Conservation (phyloP, 2,888 invertebrate species). For the Hydropsyche betteni region DNA sequence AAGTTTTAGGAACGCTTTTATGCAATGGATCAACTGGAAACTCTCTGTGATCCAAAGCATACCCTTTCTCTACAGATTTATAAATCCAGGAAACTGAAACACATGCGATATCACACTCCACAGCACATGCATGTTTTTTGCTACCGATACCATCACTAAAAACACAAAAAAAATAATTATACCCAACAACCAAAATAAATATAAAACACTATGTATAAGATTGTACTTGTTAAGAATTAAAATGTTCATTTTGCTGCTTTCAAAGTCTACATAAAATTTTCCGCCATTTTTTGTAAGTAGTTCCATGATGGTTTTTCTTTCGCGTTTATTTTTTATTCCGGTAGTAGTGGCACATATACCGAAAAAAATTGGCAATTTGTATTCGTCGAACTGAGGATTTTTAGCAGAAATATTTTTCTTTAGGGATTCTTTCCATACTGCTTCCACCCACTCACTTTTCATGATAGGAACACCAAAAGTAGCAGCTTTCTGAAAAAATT, state of each 20-base stretch:
- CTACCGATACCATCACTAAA: slow-evolving; percentile 71
- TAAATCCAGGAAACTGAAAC: slow-evolving; percentile 81
- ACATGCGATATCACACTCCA: slow-evolving; percentile 69
- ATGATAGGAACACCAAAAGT: slow-evolving; percentile 76
- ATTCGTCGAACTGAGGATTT: slow-evolving; percentile 70
- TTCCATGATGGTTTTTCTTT: slow-evolving; percentile 72
- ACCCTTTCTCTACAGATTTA: slow-evolving; percentile 78
- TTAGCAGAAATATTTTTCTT: slow-evolving; percentile 69
- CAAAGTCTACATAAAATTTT: slow-evolving; percentile 65
- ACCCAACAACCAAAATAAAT: not conserved
- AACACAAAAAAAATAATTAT: slow-evolving; percentile 27
- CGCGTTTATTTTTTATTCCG: slow-evolving; percentile 68
- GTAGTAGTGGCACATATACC: slow-evolving; percentile 83
- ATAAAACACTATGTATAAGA: not conserved
- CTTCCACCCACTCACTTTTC: slow-evolving; percentile 80
- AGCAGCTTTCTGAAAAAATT: slow-evolving; percentile 69
- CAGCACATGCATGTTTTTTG: slow-evolving; percentile 75
- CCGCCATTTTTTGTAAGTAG: slow-evolving; percentile 80
- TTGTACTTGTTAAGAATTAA: slow-evolving; percentile 66
- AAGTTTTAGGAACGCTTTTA: slow-evolving; percentile 63
- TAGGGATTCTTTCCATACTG: slow-evolving; percentile 80
- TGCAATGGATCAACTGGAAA: slow-evolving; percentile 68
- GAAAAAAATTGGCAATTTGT: slow-evolving; percentile 75
- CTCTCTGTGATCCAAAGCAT: slow-evolving; percentile 70
- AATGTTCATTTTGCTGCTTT: slow-evolving; percentile 66